Conservation (phyloP, 2,113 vertebrate genomes). For the Sylvia atricapilla region DNA sequence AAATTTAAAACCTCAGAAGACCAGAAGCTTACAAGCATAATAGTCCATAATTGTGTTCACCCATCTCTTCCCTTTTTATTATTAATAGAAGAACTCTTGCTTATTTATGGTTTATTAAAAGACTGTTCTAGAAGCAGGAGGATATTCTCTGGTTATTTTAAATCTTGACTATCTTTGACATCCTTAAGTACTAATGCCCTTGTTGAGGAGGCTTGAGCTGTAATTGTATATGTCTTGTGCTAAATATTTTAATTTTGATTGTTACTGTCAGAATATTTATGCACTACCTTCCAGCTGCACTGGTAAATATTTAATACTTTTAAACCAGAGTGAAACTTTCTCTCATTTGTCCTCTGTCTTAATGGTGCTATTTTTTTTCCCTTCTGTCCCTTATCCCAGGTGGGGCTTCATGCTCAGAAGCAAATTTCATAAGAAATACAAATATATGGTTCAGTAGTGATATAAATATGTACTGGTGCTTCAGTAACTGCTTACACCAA, state of each 20-base stretch:
- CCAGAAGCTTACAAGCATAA: background rate
- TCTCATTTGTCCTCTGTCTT: background rate
- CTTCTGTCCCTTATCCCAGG: background rate
- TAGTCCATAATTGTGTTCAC: background rate
- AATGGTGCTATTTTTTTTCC: background rate
- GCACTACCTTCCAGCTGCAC: background rate
- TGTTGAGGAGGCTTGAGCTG: background rate
- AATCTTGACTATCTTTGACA: background rate
- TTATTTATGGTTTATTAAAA: background rate
- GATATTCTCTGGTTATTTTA: background rate
- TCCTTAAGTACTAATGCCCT: background rate
- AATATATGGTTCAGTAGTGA: background rate
- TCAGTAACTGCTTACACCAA: background rate
- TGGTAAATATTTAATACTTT: background rate
- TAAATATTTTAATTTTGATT: conserved; percentile 12
- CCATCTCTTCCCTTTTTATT: background rate
- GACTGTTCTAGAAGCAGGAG: background rate
- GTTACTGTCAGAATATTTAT: background rate
- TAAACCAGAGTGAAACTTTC: background rate
- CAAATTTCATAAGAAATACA: background rate
- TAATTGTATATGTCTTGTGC: background rate
- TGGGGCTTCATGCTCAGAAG: background rate
- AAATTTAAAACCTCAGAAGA: background rate
- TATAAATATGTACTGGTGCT: background rate
- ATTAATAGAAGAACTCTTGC: background rate